These are phyloP conservation scores for Tenthredo scrophulariae DNA, from an alignment of 2,888 invertebrate genomes.

Conservation along the genomic window DNA sequence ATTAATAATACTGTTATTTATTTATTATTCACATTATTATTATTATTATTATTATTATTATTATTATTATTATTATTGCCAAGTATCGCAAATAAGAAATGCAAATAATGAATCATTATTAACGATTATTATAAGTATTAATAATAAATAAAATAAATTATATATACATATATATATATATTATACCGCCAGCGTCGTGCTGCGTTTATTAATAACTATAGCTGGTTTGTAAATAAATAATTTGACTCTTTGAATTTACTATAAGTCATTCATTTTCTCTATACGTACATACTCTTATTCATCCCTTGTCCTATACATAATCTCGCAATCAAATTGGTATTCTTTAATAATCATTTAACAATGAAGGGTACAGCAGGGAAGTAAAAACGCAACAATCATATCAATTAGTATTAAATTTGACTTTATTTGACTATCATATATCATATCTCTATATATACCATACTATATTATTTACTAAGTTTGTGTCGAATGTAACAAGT, in stretches of 20 bases:
- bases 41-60: constrained; percentile 54
- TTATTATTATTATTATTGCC: constrained; percentile 44
- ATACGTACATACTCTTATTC: not conserved
- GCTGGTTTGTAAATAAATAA: constrained; percentile 78
- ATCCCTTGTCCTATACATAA: too few relatives aligned
- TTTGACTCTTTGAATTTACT: constrained; percentile 75
- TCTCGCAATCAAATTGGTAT: not conserved
- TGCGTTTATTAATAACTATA: constrained; percentile 74
- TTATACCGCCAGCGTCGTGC: constrained; percentile 73
- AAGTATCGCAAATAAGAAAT: constrained; percentile 35
- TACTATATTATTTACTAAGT: not conserved
- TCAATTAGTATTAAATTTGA: not conserved
- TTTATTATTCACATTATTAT: constrained; percentile 55
- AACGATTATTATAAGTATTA: constrained; percentile 63
- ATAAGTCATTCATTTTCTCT: constrained; percentile 20
- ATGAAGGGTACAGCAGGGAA: not conserved
- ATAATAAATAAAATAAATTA: constrained; percentile 58
- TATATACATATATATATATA: constrained; percentile 63
- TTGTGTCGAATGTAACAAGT: not conserved
- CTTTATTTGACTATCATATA: not conserved
- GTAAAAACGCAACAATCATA: not conserved
- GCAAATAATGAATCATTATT: constrained; percentile 58
- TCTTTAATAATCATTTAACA: not conserved
- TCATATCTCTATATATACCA: too few relatives aligned
- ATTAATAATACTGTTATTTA: constrained; percentile 36